Percentiles rank a stretch among this genome's conserved stretches.
Evolutionary conservation across 2,888 invertebrate species (phyloP).

Genomic region (Pharmacophagus antenor): DNA sequence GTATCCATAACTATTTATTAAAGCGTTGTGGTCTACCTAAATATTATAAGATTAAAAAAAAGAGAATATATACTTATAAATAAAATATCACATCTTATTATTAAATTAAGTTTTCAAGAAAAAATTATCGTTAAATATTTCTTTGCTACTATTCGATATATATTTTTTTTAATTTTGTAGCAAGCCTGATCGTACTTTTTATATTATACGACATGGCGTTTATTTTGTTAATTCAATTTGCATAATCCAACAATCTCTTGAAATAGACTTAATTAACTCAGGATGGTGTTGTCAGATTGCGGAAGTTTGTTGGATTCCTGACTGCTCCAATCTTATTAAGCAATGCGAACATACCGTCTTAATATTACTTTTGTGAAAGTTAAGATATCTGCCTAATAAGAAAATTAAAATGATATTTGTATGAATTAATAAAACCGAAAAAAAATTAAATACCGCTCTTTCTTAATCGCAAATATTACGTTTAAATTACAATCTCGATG

Average conservation of each 20-base stretch:
- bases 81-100: too few relatives aligned
- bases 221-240: slow-evolving; percentile 20
- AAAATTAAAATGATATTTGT: not conserved
- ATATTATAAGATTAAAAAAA: too few relatives aligned
- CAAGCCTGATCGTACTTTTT: not conserved
- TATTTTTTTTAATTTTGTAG: not conserved
- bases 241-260: slow-evolving; percentile 25
- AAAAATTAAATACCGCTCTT: not conserved
- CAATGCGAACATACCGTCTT: slow-evolving; percentile 20
- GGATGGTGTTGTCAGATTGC: slow-evolving; percentile 15
- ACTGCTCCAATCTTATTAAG: slow-evolving; percentile 15
- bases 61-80: too few relatives aligned
- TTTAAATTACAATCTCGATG: not conserved
- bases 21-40: too few relatives aligned
- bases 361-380: slow-evolving; percentile 27
- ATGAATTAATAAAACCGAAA: too few relatives aligned
- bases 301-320: slow-evolving; percentile 25
- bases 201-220: slow-evolving; percentile 6
- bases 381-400: not conserved
- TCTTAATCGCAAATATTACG: not conserved
- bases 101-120: not conserved
- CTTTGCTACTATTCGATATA: not conserved
- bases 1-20: too few relatives aligned
- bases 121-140: not conserved
- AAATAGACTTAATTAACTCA: slow-evolving; percentile 28